Evolutionary conservation across 2,888 invertebrate genomes (phyloP), one percentile per base, ranked within the genome.

Genomic region (Ophraella communa): DNA sequence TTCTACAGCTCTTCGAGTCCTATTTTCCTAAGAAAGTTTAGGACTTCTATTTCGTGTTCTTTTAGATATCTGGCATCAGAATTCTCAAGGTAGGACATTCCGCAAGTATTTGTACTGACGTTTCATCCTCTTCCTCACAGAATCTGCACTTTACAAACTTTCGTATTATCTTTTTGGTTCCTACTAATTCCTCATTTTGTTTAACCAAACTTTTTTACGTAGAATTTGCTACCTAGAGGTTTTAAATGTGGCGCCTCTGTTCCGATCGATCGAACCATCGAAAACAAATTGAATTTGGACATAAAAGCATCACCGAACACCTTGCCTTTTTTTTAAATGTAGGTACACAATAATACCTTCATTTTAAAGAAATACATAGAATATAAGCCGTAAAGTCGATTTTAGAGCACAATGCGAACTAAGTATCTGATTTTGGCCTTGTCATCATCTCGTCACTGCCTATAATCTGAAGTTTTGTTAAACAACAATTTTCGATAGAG

Each of bases 311-410:
- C 59, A 52, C 49, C 44, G 57, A 67, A 68, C 65, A 67, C 67
- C 66, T 67, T 65, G 65, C 64, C 51, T 62, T 63, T 65, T 65
- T 65, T 65, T 61, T 54, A 52, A 59, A 20, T 64, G 49, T n/a
- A n/a, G n/a, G n/a, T 35, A 49, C 39, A 67, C 68, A 70, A 68
- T 69, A 65, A 65, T 58, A 42, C 54, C 57, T 21, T 53, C 52
- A 61, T 27, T 60, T 52, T 60, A 47, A 42, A 44, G 69, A 72
- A 71, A 66, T 70, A 39, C 14, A 39, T 39, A 74, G 70, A 74
- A 71, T 71, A 67, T 66, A 70, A 68, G 70, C 67, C 65, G 68
- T 70, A 74, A 75, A 76, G 76, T 74, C 75, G 72, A 75, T 75
- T 75, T 74, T 62, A 18, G 62, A 65, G 52, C 47, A 74, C 72